Base-by-base conservation (phyloP, 2,113 vertebrate species). In the Epinephelus fuscoguttatus region DNA sequence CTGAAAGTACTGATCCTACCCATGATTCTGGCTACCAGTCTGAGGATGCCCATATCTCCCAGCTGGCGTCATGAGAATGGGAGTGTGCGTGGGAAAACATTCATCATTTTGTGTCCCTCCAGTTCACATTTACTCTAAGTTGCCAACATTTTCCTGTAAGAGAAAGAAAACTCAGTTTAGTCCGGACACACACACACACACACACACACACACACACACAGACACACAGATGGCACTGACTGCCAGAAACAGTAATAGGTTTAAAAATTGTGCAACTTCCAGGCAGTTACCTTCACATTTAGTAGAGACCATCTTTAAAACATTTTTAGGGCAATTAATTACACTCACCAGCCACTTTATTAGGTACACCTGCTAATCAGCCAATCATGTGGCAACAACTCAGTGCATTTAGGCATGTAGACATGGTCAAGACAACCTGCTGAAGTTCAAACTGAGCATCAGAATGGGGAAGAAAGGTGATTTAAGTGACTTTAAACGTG, bases 1-100 rank as follows among this genome's bases (percentile, higher is more conserved):
- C 94, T 92, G 70, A 96, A 95, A 0, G 93, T 94, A 23, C 93
- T 91, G 88, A 96, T 89, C 88, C 94, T 90, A 68, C 89, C 95
- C 94, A 96, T 93, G 78, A 85, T 80, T 92, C 87, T 88, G 52
- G 71, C 88, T 18, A 93, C 49, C 52, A 91, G 71, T 84, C 91
- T 92, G 37, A 94, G 66, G 78, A 95, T 61, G 72, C 91, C 94
- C 95, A 96, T 96, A 75, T 78, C 85, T 75, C 59, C 42, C 19
- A 60, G 23, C 0, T 75, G 67, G 25, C 62, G 83, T 93, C 91
- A 94, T 74, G 71, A 81, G 33, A 80, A 55, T 1, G 53, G 52
- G 10, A 42, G 42, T 2, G 21, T 30, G 63, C 60, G 64, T 1
- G 47, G 61, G 57, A 84, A 81, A 49, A 61, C 18, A 12, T 49